Evolutionary conservation across 2,797 vertebrate species (phyloP), one percentile per base, ranked within the genome.

Genomic region (Emys orbicularis): DNA sequence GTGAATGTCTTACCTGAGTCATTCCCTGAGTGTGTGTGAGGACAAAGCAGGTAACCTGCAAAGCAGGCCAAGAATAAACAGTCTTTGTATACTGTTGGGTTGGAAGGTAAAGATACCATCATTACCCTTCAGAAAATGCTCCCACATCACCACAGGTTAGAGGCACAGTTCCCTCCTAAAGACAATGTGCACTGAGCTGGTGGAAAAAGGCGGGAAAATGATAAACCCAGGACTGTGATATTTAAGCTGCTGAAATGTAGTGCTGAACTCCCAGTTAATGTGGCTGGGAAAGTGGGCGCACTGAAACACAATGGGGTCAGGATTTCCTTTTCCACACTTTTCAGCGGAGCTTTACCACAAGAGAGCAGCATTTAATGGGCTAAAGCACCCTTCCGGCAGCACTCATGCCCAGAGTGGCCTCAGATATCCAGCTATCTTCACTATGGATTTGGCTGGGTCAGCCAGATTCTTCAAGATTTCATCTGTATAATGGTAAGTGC

Each of bases 131-230:
- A 37, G 65, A 37, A n/a, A 68, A 68, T 2, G 65, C 19, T 82
- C 16, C 1, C 5, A 12, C 80, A 18, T 10, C 77, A 72, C 0
- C 49, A 15, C 0, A 0, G 52, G 25, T 59, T 2, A 37, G 6
- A 29, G 25, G 2, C 3, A 49, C 31, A 79, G 79, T 54, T 9
- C 3, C 15, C 47, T 47, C 85, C 65, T 57, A 6, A 49, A 79
- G 80, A 21, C 65, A 37, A 5, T 21, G n/a, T 79, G 81, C 84
- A 77, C 52, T 56, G 72, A 52, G 0, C 11, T 21, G 0, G 3
- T 4, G 1, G 8, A 23, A 74, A 87, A 79, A 3, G 8, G 41
- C 10, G 27, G 31, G 57, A 74, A 84, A 93, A 83, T 19, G 3
- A 6, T 59, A 68, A 21, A 68, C 18, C 18, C 65, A 68, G 34